Evolutionary conservation across 2,888 invertebrate species (phyloP).

Genomic region (Melanchra persicariae): DNA sequence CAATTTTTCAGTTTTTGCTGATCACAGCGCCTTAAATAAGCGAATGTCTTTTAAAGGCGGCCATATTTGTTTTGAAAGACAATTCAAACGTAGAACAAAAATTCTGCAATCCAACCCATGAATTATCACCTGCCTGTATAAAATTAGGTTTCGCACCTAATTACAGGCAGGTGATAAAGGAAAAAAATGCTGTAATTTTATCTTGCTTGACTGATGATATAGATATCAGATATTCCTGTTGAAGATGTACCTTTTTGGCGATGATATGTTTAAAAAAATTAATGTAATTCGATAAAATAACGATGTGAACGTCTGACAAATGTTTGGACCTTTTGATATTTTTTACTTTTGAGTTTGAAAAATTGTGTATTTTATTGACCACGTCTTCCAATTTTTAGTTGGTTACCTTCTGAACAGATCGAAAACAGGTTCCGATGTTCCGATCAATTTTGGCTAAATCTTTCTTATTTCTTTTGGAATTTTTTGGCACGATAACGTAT

Average conservation of each 20-base stretch:
- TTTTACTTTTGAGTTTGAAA: conserved; percentile 70
- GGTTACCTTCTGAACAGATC: conserved; percentile 62
- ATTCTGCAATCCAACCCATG: not conserved
- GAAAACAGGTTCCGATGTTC: conserved; percentile 61
- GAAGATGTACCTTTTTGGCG: not conserved
- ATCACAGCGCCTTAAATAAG: too few species aligned
- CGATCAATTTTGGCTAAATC: conserved; percentile 52
- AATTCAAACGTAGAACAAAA: not conserved
- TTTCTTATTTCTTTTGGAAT: conserved; percentile 47
- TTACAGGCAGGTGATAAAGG: too few species aligned
- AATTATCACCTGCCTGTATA: not conserved
- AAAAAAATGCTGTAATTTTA: too few species aligned
- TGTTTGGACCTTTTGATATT: conserved; percentile 48
- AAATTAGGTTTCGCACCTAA: too few species aligned
- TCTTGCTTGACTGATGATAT: conserved; percentile 26
- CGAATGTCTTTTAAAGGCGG: too few species aligned
- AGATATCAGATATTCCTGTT: conserved; percentile 15
- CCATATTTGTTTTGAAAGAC: not conserved
- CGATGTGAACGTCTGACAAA: conserved; percentile 52
- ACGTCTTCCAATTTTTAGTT: conserved; percentile 67
- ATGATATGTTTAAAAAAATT: conserved; percentile 32
- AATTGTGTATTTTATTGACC: conserved; percentile 69
- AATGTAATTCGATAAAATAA: conserved; percentile 50
- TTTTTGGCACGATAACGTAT: conserved; percentile 55
- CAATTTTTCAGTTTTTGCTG: too few species aligned